A percentile compares a stretch with the other conserved stretches of the same genome.
Evolutionary conservation across 2,888 invertebrate genomes (phyloP).

Genomic region (Agrochola lychnidis): DNA sequence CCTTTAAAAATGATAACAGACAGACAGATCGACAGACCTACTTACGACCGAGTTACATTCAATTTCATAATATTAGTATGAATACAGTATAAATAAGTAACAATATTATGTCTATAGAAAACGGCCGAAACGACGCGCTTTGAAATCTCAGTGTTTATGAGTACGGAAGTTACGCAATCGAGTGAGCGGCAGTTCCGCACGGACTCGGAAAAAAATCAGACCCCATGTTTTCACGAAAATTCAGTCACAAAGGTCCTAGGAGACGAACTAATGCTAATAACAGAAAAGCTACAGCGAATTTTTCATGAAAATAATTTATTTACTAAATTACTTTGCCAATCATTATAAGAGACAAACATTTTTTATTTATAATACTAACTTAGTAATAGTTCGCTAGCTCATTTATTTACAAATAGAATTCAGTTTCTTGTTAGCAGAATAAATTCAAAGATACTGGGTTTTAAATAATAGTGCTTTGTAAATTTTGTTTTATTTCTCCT

Average conservation of each 20-base stretch:
- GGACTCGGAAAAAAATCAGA: background rate
- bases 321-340: conserved; percentile 3
- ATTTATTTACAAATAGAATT: conserved; percentile 4
- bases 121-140: too few relatives aligned
- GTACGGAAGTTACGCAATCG: too few relatives aligned
- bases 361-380: conserved; percentile 1
- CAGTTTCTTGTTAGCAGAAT: background rate
- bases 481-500: background rate
- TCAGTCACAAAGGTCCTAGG: background rate
- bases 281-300: background rate
- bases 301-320: conserved; percentile 1
- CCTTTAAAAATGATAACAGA: background rate
- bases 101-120: too few relatives aligned
- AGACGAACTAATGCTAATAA: background rate
- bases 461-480: too few relatives aligned
- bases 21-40: background rate
- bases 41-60: too few relatives aligned
- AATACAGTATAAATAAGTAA: too few relatives aligned
- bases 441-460: background rate
- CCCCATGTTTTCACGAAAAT: background rate
- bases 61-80: too few relatives aligned
- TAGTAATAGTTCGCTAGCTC: conserved; percentile 4
- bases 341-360: background rate
- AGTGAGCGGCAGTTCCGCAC: too few relatives aligned
- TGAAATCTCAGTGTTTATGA: too few relatives aligned